These are phyloP conservation scores for Pituophis catenifer DNA, from an alignment of 2,113 vertebrate genomes.

Conservation along the genomic window DNA sequence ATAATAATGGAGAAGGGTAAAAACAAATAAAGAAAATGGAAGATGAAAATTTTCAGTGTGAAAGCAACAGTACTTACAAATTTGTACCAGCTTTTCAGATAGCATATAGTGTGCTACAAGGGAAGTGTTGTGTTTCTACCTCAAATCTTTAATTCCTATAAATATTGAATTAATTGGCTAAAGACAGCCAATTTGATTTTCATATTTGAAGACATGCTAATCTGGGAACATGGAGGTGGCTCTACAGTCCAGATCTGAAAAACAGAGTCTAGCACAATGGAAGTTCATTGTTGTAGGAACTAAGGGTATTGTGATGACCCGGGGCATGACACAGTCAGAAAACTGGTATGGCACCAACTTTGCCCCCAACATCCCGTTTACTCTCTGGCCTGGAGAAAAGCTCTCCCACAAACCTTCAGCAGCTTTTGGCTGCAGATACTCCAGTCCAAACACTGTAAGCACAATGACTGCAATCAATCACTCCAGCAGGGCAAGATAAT, in stretches of 20 bases:
- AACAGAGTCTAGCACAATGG: not conserved
- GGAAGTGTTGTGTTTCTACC: not conserved
- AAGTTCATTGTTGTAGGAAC: not conserved
- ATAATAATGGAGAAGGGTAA: not conserved
- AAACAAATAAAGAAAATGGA: not conserved
- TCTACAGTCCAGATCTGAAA: not conserved
- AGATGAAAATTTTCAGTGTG: not conserved
- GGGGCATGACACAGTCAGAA: too few relatives aligned
- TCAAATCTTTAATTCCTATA: not conserved
- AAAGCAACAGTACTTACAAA: not conserved
- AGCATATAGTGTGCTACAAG: not conserved
- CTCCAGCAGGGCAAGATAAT: too few relatives aligned
- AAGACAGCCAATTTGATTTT: not conserved
- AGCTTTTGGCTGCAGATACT: too few relatives aligned
- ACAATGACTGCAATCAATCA: too few relatives aligned
- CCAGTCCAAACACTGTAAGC: too few relatives aligned
- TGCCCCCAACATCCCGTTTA: too few relatives aligned
- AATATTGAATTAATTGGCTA: not conserved
- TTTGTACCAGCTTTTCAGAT: not conserved
- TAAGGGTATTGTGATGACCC: not conserved
- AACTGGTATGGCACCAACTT: too few relatives aligned
- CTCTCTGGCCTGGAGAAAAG: too few relatives aligned
- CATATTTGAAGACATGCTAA: not conserved
- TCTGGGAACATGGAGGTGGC: not conserved
- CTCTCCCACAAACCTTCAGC: too few relatives aligned